A percentile compares a stretch with the other conserved stretches of the same genome.
These are phyloP conservation scores for Carpatolechia fugitivella DNA, from an alignment of 2,888 invertebrate genomes.

Conservation along the genomic window DNA sequence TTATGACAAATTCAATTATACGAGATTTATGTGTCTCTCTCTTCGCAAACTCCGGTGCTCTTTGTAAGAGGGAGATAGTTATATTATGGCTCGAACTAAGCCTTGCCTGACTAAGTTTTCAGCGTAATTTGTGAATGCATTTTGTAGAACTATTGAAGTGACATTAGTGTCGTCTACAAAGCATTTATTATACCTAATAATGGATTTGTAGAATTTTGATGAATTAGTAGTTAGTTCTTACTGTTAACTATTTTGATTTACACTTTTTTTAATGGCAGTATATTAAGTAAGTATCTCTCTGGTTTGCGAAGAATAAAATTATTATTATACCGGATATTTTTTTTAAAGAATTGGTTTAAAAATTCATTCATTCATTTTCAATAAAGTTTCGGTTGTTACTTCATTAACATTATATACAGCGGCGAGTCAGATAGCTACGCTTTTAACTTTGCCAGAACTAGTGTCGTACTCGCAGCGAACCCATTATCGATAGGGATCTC, in stretches of 20 bases:
- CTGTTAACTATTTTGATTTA: too few species aligned
- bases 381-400: too few species aligned
- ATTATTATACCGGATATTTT: too few species aligned
- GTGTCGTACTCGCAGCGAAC: slow-evolving; percentile 37
- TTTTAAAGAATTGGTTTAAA: too few species aligned
- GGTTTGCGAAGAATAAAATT: too few species aligned
- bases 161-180: slow-evolving; percentile 33
- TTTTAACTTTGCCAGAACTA: neutral
- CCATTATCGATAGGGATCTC: slow-evolving; percentile 76
- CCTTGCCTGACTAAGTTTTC: slow-evolving; percentile 52
- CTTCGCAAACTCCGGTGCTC: slow-evolving; percentile 45
- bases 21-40: slow-evolving; percentile 64
- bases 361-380: too few species aligned
- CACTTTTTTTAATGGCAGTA: too few species aligned
- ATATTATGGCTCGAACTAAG: slow-evolving; percentile 34
- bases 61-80: slow-evolving; percentile 43
- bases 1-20: slow-evolving; percentile 77
- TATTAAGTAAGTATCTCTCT: too few species aligned
- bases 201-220: slow-evolving; percentile 17
- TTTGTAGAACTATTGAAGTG: slow-evolving; percentile 39
- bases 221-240: neutral
- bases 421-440: neutral
- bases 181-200: slow-evolving; percentile 33
- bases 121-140: slow-evolving; percentile 50
- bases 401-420: neutral